phyloP scores from a whole-genome alignment of 1,140 invertebrate genomes.

The Temnothorax curvispinosus region DNA sequence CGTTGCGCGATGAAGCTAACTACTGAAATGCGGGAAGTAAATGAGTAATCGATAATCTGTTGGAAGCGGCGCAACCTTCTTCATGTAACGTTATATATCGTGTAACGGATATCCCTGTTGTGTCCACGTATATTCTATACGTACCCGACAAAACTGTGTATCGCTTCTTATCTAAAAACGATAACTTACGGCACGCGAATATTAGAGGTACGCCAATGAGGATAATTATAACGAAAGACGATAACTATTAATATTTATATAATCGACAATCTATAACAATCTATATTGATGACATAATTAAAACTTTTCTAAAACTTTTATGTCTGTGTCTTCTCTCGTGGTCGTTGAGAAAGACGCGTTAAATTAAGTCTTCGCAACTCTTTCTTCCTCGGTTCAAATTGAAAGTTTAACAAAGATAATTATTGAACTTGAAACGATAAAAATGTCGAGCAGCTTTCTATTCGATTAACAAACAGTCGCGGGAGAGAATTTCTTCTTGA shows the following conservation, averaged over 20 bases:
- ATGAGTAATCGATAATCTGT: slow-evolving; percentile 74
- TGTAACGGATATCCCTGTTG: slow-evolving; percentile 1
- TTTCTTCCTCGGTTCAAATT: not conserved
- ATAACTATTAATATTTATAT: not conserved
- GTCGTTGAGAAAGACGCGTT: not conserved
- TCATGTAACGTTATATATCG: slow-evolving; percentile 26
- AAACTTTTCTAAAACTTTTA: slow-evolving; percentile 22
- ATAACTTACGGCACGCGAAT: not conserved
- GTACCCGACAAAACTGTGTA: not conserved
- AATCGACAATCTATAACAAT: slow-evolving; percentile 25
- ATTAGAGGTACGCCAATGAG: not conserved
- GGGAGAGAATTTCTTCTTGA: not conserved
- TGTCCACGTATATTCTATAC: not conserved
- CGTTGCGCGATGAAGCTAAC: slow-evolving; percentile 61
- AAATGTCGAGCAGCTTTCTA: slow-evolving; percentile 4
- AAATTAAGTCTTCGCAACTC: not conserved
- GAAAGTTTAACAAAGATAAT: slow-evolving; percentile 37
- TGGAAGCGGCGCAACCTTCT: slow-evolving; percentile 67
- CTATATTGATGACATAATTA: slow-evolving; percentile 15
- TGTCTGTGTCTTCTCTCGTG: not conserved
- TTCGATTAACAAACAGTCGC: slow-evolving; percentile 16
- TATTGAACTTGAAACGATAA: slow-evolving; percentile 23
- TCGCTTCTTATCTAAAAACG: slow-evolving; percentile 13
- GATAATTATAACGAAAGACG: not conserved
- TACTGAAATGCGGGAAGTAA: slow-evolving; percentile 60